Conservation (phyloP, 2,113 vertebrate genomes). For the Todiramphus saurophagus region DNA sequence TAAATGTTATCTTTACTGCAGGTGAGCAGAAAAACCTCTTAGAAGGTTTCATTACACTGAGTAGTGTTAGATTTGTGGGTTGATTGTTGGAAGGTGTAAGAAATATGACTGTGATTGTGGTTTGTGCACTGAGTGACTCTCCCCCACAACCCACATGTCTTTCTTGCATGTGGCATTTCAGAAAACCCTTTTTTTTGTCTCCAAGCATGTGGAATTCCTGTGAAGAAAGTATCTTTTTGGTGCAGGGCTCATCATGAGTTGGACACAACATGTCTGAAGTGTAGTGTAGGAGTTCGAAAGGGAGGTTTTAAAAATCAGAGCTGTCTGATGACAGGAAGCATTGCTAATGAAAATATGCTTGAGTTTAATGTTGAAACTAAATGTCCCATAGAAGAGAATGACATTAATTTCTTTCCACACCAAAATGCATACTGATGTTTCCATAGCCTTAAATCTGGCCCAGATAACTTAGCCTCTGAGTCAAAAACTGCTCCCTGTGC, state of each 20-base stretch:
- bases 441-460: not conserved
- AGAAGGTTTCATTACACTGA: not conserved
- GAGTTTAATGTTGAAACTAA: not conserved
- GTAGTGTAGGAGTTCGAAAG: conserved; percentile 13
- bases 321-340: not conserved
- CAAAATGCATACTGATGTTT: not conserved
- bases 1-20: conserved; percentile 39
- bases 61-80: not conserved
- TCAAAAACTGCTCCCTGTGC: not conserved
- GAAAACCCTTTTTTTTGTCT: not conserved
- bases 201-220: not conserved
- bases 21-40: conserved; percentile 23
- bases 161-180: not conserved
- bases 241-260: not conserved
- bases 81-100: conserved; percentile 15
- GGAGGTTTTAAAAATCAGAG: conserved; percentile 26
- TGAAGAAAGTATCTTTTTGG: not conserved
- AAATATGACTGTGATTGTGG: conserved; percentile 11
- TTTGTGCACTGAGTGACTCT: conserved; percentile 24
- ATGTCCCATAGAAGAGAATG: not conserved
- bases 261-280: conserved; percentile 19
- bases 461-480: not conserved
- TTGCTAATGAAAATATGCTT: conserved; percentile 19
- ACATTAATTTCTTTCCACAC: not conserved
- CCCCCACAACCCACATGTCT: conserved; percentile 14